Base-by-base conservation (phyloP, 2,113 vertebrate species). In the Chiloscyllium plagiosum region DNA sequence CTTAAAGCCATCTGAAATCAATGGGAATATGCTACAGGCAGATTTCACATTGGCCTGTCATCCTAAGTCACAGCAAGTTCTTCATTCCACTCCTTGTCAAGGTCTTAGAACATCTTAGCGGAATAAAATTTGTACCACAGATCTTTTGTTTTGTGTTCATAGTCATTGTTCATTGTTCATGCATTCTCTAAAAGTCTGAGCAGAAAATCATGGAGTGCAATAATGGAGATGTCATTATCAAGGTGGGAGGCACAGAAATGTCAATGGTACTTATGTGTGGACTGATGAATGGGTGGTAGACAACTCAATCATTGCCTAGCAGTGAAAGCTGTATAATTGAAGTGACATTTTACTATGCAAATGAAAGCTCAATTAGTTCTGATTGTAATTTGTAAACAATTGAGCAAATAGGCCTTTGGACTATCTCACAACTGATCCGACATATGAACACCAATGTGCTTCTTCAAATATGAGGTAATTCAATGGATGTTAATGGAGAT, bases 361-460 rank as follows among this genome's bases (percentile, higher is more conserved):
- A 47, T 50, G 50, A 95, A 72, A 47, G 12, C 42, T 42, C 68
- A 95, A 50, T 95, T 37, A 72, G 10, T 10, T 19, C 65, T 70
- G 68, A 50, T 50, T 95, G 93, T 37, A 95, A 50, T 42, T 70
- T 95, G 93, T 8, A 50, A 95, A 50, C 93, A 95, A 95, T 95
- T 47, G 19, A 29, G 4, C 42, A 70, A 72, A 95, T 26, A 70
- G 68, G 66, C 37, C 37, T 95, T 70, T 95, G 3, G 42, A 26
- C 65, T 24, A 47, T 24, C 42, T 69, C 42, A 4, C 13, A 68
- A 95, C 42, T 22, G 20, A 37, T 20, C 61, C 20, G 61, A 89
- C 29, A 17, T 56, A 33, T 65, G 92, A 37, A 66, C 26, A 50
- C 66, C 22, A 42, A 83, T 22, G 37, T 42, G 20, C 80, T 42